A percentile compares a stretch with the other conserved stretches of the same genome.
These are phyloP conservation scores for Euspilapteryx auroguttella DNA, from an alignment of 2,888 invertebrate genomes.

Conservation along the genomic window DNA sequence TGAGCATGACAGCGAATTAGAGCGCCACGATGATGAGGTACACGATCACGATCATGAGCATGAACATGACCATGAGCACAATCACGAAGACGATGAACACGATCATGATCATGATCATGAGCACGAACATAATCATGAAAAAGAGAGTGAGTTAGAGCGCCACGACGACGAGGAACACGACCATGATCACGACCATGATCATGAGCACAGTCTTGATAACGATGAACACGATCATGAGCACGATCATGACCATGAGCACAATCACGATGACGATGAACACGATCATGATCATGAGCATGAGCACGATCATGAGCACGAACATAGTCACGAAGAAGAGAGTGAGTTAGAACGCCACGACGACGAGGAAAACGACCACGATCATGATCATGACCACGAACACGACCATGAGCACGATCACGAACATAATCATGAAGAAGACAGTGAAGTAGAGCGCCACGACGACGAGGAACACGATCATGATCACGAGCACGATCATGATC, in stretches of 20 bases:
- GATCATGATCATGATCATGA: slow-evolving; percentile 5
- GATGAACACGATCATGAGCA: no score
- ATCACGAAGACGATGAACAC: no score
- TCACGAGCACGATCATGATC: slow-evolving; percentile 2
- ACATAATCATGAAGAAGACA: slow-evolving; percentile 1
- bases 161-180: slow-evolving; percentile 2
- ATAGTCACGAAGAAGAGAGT: slow-evolving; percentile 19
- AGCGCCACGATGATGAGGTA: no score
- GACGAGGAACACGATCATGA: slow-evolving; percentile 1
- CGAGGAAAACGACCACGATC: neutral
- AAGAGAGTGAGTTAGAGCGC: slow-evolving; percentile 15
- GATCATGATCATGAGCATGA: slow-evolving; percentile 4
- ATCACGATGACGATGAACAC: no score
- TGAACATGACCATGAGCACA: no score
- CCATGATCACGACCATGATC: neutral
- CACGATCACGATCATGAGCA: no score
- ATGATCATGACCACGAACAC: slow-evolving; percentile 2
- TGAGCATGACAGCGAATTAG: neutral
- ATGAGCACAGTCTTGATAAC: slow-evolving; percentile 1
- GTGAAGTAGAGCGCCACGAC: neutral
- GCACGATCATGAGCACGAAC: slow-evolving; percentile 5
- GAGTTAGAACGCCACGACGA: slow-evolving; percentile 7
- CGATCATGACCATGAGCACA: no score
- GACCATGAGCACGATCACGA: slow-evolving; percentile 1
- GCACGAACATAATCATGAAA: slow-evolving; percentile 12